Percentiles rank a stretch among this genome's conserved stretches.
Evolutionary conservation across 2,888 invertebrate species (phyloP).

Genomic region (Pollenia labialis): DNA sequence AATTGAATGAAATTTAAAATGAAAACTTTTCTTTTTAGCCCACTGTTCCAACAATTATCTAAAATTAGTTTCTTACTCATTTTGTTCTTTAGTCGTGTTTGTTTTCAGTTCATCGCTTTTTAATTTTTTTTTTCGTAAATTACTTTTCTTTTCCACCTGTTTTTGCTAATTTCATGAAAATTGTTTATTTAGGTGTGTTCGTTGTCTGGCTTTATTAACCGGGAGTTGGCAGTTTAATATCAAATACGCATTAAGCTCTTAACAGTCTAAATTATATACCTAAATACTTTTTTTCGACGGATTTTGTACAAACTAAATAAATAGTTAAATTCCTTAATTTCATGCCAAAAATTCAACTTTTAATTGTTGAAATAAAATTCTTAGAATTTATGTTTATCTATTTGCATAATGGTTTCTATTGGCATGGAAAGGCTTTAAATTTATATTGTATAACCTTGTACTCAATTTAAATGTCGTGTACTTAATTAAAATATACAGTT

Average conservation of each 20-base stretch:
- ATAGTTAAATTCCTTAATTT: not conserved
- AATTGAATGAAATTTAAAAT: no score
- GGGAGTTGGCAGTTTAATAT: not conserved
- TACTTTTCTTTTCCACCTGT: not conserved
- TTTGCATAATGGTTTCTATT: not conserved
- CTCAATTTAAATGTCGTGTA: constrained; percentile 11
- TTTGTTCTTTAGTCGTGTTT: not conserved
- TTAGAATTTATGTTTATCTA: not conserved
- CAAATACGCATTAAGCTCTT: not conserved
- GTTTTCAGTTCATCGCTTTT: not conserved
- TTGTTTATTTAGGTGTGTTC: constrained; percentile 50
- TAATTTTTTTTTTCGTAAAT: not conserved
- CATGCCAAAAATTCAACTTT: not conserved
- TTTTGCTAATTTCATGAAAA: not conserved
- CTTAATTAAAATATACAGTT: not conserved
- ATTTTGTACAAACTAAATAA: not conserved
- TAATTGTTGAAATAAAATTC: not conserved
- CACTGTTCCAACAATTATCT: not conserved
- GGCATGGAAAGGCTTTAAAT: not conserved
- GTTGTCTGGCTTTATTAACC: not conserved
- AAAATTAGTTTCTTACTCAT: not conserved
- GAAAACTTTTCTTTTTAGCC: not conserved
- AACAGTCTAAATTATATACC: not conserved
- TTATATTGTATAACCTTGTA: constrained; percentile 23
- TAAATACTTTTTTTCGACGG: not conserved